A percentile compares a stretch with the other conserved stretches of the same genome.
Evolutionary conservation across 2,113 vertebrate species (phyloP).

Genomic region (Oplegnathus fasciatus): DNA sequence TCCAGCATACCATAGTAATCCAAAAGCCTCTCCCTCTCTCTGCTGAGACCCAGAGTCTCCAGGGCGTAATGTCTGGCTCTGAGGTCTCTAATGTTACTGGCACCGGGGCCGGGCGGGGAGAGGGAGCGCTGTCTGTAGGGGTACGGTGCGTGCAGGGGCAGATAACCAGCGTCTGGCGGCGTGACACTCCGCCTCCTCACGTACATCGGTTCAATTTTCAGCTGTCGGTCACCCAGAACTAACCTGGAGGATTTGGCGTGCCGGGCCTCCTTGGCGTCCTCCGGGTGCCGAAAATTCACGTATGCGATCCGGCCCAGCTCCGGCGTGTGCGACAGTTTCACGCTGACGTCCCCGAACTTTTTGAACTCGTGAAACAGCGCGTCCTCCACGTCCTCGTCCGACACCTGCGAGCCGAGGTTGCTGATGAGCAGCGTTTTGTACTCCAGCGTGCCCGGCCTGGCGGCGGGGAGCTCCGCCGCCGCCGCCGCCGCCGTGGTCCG

Average conservation of each 20-base stretch:
- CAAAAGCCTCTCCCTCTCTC: slow-evolving; percentile 90
- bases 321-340: slow-evolving; percentile 95
- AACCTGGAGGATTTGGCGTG: slow-evolving; percentile 91
- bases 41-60: slow-evolving; percentile 87
- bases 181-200: slow-evolving; percentile 85
- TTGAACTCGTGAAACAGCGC: slow-evolving; percentile 97
- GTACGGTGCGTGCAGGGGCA: slow-evolving; percentile 88
- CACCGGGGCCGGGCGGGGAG: slow-evolving; percentile 88
- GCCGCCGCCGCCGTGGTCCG: slow-evolving; percentile 74
- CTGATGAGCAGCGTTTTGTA: slow-evolving; percentile 97
- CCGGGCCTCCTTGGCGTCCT: slow-evolving; percentile 94
- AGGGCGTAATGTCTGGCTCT: slow-evolving; percentile 89
- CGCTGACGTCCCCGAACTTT: slow-evolving; percentile 96
- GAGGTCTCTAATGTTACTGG: slow-evolving; percentile 87
- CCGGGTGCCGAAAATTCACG: slow-evolving; percentile 95
- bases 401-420: slow-evolving; percentile 93
- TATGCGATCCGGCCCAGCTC: slow-evolving; percentile 96
- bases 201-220: slow-evolving; percentile 96
- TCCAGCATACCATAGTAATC: slow-evolving; percentile 95
- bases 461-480: slow-evolving; percentile 74
- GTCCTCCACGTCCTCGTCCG: slow-evolving; percentile 96
- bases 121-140: slow-evolving; percentile 92
- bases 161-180: slow-evolving; percentile 89
- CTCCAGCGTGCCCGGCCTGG: slow-evolving; percentile 83
- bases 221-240: slow-evolving; percentile 91